Evolutionary conservation across 2,888 invertebrate genomes (phyloP), one percentile per base, ranked within the genome.

Genomic region (Sesamia inferens): DNA sequence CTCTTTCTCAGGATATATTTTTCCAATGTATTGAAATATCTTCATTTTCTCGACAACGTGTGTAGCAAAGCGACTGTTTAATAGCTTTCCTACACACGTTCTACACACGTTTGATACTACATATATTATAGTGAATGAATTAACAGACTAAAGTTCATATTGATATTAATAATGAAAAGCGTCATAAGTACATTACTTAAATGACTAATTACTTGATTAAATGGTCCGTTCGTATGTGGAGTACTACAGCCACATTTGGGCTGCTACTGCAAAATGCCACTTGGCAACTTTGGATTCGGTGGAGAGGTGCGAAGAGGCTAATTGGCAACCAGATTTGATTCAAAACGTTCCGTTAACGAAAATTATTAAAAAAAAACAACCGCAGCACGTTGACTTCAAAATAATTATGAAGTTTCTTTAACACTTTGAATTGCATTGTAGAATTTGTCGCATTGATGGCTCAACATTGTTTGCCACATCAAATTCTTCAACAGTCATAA

Each of bases 31-130:
- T 14, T 11, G 22, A 14, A 51, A 19, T 14, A 0, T 22, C 47
- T 48, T 22, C 71, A 67, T 71, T 66, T 65, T 42, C 16, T 42
- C 22, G 1, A 10, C n/a, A 5, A n/a, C n/a, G n/a, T n/a, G 47
- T 39, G n/a, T 22, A 2, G 31, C 14, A 59, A n/a, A 31, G 31
- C 14, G 31, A 5, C 11, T 22, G 31, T 31, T 16, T 31, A 7
- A 16, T 5, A 47, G 16, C 31, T 31, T n/a, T 59, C n/a, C 31
- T 2, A 22, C n/a, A 39, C 47, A 31, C 7, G 11, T 39, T 39
- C 31, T 2, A 22, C n/a, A 39, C 47, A 31, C 7, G 11, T 39
- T 39, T 42, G 22, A 13, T 31, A 31, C 6, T 31, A 31, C 31
- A 31, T 31, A 31, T 31, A 31, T 31, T 2, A n/a, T 24, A 58